phyloP scores from a whole-genome alignment of 1,140 invertebrate species.

The Charaxes varanes region DNA sequence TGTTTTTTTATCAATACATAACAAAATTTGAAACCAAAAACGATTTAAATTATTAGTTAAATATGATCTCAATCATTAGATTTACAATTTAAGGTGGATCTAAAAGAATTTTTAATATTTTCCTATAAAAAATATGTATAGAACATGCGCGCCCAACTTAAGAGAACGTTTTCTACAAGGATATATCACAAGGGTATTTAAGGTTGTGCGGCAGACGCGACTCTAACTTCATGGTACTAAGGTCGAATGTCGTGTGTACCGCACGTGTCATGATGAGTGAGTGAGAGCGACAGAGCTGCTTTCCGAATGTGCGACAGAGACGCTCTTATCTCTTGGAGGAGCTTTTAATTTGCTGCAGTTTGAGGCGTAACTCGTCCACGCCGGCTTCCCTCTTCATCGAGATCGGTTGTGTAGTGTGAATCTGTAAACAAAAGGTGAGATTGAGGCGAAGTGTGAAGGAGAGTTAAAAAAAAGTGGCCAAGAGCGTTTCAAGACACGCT shows the following conservation, averaged over 20 bases:
- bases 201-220: not conserved
- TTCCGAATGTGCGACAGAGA: constrained; percentile 5
- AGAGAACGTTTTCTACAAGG: not conserved
- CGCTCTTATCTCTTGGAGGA: constrained; percentile 64
- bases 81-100: not conserved
- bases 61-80: not conserved
- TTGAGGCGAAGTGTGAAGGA: not conserved
- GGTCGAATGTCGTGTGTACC: constrained; percentile 8
- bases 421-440: constrained; percentile 31
- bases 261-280: constrained; percentile 14
- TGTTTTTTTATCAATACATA: too few species aligned
- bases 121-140: not conserved
- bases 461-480: too few species aligned
- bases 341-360: constrained; percentile 71
- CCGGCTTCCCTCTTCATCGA: constrained; percentile 62
- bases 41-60: too few species aligned
- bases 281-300: constrained; percentile 9
- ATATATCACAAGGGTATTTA: constrained; percentile 5
- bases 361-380: constrained; percentile 64
- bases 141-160: not conserved
- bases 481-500: too few species aligned
- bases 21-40: too few species aligned
- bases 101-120: not conserved
- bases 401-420: constrained; percentile 54
- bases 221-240: constrained; percentile 1